Base-by-base conservation (phyloP, 2,113 vertebrate genomes). In the Neodontobutis hainanensis region DNA sequence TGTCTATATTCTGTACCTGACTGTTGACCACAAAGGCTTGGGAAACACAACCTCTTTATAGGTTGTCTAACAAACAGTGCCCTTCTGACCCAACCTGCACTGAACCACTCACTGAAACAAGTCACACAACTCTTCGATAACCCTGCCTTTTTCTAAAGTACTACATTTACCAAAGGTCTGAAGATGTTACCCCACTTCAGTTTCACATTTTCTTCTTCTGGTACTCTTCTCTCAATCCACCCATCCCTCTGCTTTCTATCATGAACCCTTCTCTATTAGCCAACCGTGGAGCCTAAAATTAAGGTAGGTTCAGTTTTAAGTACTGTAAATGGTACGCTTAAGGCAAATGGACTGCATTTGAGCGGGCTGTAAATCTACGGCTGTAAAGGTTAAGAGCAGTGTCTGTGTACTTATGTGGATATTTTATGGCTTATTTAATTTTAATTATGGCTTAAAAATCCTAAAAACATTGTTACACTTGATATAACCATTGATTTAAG, bases 221-320 rank as follows among this genome's bases (percentile, higher is more conserved):
- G 49, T 51, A 11, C 2, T 2, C 19, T 61, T 5, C 2, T 51
- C 46, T 52, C 16, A 40, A 65, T 36, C 59, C 52, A 68, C 70
- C 64, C 72, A 50, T 36, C 32, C 2, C 1, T 19, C 19, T 43
- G 32, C 15, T 34, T 11, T 36, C 38, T 11, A 46, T 10, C 43
- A 48, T 64, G 34, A 68, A 66, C 70, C 16, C 15, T 10, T 51
- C 65, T 8, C 11, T 6, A 57, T 72, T 65, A 88, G 86, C 84
- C 73, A 8, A 78, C 80, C 42, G 36, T 80, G 85, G 88, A 88
- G 69, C 79, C 81, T 64, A 89, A 89, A 84, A 73, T 80, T 14
- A 89, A 88, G 86, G 83, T 87, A 88, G 44, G 84, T 82, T 74
- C 15, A 40, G 62, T 32, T 59, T 32, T 65, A 68, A 59, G 35